Base-by-base conservation (phyloP, 2,888 invertebrate genomes). In the Sipunculus nudus region DNA sequence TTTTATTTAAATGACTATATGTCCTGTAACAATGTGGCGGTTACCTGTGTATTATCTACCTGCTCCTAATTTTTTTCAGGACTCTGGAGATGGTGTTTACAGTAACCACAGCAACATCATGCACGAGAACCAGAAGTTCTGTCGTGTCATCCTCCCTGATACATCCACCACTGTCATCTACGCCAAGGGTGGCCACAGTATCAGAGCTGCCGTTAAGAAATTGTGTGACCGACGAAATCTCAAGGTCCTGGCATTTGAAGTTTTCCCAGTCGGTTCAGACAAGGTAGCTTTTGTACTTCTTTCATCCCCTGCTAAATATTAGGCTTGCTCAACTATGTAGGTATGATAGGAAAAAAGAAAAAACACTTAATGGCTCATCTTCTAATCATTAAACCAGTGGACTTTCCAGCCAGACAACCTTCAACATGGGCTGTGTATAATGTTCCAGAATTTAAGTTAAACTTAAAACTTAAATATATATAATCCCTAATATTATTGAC, bases 141-240 rank as follows among this genome's bases (percentile, higher is more conserved):
- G 58, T 29, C 58, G 67, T 3, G 93, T 97, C 63, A 89, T 92
- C 77, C 86, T 97, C 63, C 92, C 93, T 1, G 95, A 96, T 85
- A 92, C 92, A 48, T 93, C 94, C 60, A 94, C 96, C 2, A 94
- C 96, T 1, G 94, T 96, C 70, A 92, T 96, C 61, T 91, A 91
- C 72, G 92, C 93, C 47, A 90, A 90, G 73, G 86, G 89, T 23
- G 87, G 88, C 29, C 91, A 93, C 80, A 89, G 90, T 0, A 90
- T 96, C 60, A 89, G 89, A 61, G 88, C 90, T 67, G 87, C 95
- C 56, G 89, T 96, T 26, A 90, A 90, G 68, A 87, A 92, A 60
- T 87, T 96, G 66, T 88, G 96, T 76, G 92, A 92, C 79, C 90
- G 94, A 78, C 86, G 95, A 67, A 92, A 92, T 67, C 87, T 96